These are phyloP conservation scores for Rhopilema esculentum DNA, from an alignment of 30 jellyfish, hydroid and myxozoan genomes.

Conservation along the genomic window DNA sequence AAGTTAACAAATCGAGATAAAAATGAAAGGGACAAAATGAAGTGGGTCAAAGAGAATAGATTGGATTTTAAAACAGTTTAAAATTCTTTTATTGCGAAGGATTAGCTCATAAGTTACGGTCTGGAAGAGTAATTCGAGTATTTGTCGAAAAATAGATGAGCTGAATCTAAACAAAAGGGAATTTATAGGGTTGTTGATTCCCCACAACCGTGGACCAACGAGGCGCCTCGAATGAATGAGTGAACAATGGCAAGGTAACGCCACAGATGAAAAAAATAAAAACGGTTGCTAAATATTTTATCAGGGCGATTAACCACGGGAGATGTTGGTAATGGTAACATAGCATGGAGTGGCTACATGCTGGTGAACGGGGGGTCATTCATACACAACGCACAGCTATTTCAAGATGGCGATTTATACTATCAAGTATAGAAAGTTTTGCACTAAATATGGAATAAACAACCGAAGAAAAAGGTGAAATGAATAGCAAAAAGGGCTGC, in stretches of 20 bases:
- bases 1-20: not conserved
- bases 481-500: too few relatives aligned
- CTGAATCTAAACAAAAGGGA: not conserved
- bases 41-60: not conserved
- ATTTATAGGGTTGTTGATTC: not conserved
- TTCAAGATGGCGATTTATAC: too few relatives aligned
- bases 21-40: not conserved
- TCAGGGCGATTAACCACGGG: slow-evolving; percentile 1
- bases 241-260: not conserved
- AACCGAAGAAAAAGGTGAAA: too few relatives aligned
- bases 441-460: too few relatives aligned
- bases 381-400: not conserved
- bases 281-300: not conserved
- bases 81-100: not conserved
- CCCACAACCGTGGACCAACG: not conserved
- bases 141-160: not conserved
- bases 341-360: not conserved
- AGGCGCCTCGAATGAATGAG: not conserved
- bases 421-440: too few relatives aligned
- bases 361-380: not conserved
- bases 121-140: not conserved
- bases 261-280: not conserved
- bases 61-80: not conserved
- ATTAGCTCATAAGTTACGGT: not conserved
- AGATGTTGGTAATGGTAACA: slow-evolving; percentile 8